These are phyloP conservation scores for Mizuhopecten yessoensis DNA, from an alignment of 1,140 invertebrate species.

Conservation along the genomic window DNA sequence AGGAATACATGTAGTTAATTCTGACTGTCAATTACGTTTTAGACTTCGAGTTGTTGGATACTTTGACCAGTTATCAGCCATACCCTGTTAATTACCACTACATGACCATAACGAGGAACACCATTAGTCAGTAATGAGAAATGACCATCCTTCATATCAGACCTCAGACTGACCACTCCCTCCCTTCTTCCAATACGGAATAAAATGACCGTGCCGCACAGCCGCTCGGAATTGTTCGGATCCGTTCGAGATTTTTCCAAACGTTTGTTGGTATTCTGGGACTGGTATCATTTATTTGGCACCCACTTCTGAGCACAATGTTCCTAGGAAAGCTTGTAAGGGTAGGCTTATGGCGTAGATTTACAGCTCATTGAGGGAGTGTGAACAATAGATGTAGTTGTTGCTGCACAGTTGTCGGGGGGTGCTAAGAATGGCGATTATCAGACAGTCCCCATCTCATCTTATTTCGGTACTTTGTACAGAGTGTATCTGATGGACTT, in stretches of 20 bases:
- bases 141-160: not conserved
- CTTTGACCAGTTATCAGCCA: not conserved
- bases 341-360: not conserved
- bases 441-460: not conserved
- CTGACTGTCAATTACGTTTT: not conserved
- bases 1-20: not conserved
- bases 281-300: not conserved
- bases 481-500: conserved; percentile 5
- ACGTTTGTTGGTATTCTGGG: not conserved
- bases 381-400: conserved; percentile 4
- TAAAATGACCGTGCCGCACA: not conserved
- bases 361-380: conserved; percentile 25
- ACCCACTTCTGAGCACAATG: conserved; percentile 11
- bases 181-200: too few relatives aligned
- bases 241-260: not conserved
- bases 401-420: conserved; percentile 29
- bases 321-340: not conserved
- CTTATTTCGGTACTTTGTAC: conserved; percentile 25
- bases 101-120: not conserved
- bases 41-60: not conserved
- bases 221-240: not conserved
- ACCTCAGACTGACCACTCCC: not conserved
- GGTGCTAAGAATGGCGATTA: conserved; percentile 29
- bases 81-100: not conserved
- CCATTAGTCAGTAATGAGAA: not conserved